Evolutionary conservation across 2,888 invertebrate genomes (phyloP).

Genomic region (Drosophila borborema): DNA sequence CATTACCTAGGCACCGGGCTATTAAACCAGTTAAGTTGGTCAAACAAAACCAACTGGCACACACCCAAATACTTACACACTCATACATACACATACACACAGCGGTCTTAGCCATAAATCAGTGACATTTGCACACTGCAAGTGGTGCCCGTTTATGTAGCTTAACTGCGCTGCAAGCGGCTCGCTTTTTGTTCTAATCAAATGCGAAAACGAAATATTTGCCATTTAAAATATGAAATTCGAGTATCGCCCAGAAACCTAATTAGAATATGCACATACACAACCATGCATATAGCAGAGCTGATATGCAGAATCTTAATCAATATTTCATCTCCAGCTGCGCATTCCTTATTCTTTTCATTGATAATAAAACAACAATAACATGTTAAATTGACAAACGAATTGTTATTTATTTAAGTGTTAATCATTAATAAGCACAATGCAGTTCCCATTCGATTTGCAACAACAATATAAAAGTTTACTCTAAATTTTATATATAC

Average conservation of each 20-base stretch:
- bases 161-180: constrained; percentile 26
- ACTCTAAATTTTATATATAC: not conserved
- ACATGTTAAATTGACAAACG: not conserved
- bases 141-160: constrained; percentile 31
- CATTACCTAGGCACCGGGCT: constrained; percentile 49
- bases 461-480: constrained; percentile 13
- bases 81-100: constrained; percentile 26
- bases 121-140: constrained; percentile 78
- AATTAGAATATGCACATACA: constrained; percentile 53
- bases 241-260: constrained; percentile 56
- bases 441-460: constrained; percentile 36
- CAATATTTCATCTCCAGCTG: constrained; percentile 26
- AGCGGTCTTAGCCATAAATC: constrained; percentile 67
- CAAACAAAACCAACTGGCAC: constrained; percentile 55
- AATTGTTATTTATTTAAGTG: constrained; percentile 43
- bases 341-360: constrained; percentile 42
- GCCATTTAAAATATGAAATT: constrained; percentile 67
- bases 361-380: constrained; percentile 50
- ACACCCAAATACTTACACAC: constrained; percentile 25
- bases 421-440: constrained; percentile 49
- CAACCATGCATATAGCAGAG: constrained; percentile 5
- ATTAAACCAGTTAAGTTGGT: constrained; percentile 77
- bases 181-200: constrained; percentile 40
- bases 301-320: constrained; percentile 32
- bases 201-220: constrained; percentile 60